phyloP scores from a whole-genome alignment of 1,140 invertebrate species.

The Gryon sp. region DNA sequence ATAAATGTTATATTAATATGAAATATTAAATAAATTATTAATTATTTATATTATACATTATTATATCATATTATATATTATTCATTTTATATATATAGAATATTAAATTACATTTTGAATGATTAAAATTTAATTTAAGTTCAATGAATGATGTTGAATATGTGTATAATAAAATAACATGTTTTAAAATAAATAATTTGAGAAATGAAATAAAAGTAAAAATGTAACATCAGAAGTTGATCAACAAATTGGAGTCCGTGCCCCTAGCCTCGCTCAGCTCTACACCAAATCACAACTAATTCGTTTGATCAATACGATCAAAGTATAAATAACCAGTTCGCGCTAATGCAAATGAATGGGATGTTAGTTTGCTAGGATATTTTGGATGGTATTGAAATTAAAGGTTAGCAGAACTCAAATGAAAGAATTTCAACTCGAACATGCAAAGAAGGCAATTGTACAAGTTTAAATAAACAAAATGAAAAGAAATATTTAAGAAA shows the following conservation, averaged over 20 bases:
- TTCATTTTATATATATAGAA: too few relatives aligned
- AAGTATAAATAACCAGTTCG: slow-evolving; percentile 57
- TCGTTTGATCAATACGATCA: slow-evolving; percentile 39
- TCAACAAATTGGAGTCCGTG: slow-evolving; percentile 59
- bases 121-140: too few relatives aligned
- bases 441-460: slow-evolving; percentile 11
- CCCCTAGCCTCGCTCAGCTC: slow-evolving; percentile 61
- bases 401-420: slow-evolving; percentile 11
- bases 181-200: background rate
- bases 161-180: too few relatives aligned
- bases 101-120: too few relatives aligned
- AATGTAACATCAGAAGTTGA: slow-evolving; percentile 22
- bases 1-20: too few relatives aligned
- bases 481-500: slow-evolving; percentile 1
- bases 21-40: too few relatives aligned
- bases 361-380: slow-evolving; percentile 33
- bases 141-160: too few relatives aligned
- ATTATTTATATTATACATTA: too few relatives aligned
- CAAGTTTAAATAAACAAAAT: slow-evolving; percentile 5
- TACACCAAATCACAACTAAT: slow-evolving; percentile 63
- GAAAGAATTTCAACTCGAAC: slow-evolving; percentile 1
- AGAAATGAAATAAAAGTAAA: slow-evolving; percentile 14
- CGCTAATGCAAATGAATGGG: slow-evolving; percentile 52
- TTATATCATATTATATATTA: too few relatives aligned
- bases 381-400: slow-evolving; percentile 2